Conservation (phyloP, 1,140 invertebrate species). For the Scaptomyza montana region DNA sequence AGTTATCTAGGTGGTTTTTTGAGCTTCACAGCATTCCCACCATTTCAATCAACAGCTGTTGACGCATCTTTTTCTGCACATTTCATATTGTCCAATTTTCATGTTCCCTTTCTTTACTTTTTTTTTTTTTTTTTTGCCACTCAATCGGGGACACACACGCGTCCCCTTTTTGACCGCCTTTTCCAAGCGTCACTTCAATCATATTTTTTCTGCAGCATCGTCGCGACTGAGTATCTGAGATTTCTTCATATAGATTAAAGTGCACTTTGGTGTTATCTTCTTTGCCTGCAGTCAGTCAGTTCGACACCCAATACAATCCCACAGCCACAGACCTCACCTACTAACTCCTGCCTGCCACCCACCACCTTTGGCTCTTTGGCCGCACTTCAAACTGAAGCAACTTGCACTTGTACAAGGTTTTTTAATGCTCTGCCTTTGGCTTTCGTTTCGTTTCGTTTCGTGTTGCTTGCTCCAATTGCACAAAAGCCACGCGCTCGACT, state of each 20-base stretch:
- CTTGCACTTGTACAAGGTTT: slow-evolving; percentile 67
- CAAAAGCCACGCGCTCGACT: slow-evolving; percentile 72
- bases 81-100: slow-evolving; percentile 65
- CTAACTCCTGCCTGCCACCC: too few species aligned
- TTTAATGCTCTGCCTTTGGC: slow-evolving; percentile 11
- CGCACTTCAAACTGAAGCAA: slow-evolving; percentile 36
- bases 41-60: slow-evolving; percentile 73
- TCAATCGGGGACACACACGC: slow-evolving; percentile 24
- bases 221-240: slow-evolving; percentile 47
- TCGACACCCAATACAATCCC: slow-evolving; percentile 49
- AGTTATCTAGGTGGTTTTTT: slow-evolving; percentile 28
- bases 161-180: background rate
- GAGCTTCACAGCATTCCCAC: slow-evolving; percentile 8
- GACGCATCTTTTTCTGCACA: slow-evolving; percentile 46
- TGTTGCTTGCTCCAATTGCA: slow-evolving; percentile 76
- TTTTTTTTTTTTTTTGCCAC: slow-evolving; percentile 17
- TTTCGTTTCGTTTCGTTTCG: slow-evolving; percentile 29
- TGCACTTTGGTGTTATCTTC: slow-evolving; percentile 81
- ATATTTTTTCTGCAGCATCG: slow-evolving; percentile 70
- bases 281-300: slow-evolving; percentile 63
- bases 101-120: background rate
- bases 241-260: slow-evolving; percentile 78
- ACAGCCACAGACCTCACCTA: background rate
- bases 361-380: background rate
- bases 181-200: slow-evolving; percentile 62